Evolutionary conservation across 2,113 vertebrate genomes (phyloP).

Genomic region (Hypomesus transpacificus): DNA sequence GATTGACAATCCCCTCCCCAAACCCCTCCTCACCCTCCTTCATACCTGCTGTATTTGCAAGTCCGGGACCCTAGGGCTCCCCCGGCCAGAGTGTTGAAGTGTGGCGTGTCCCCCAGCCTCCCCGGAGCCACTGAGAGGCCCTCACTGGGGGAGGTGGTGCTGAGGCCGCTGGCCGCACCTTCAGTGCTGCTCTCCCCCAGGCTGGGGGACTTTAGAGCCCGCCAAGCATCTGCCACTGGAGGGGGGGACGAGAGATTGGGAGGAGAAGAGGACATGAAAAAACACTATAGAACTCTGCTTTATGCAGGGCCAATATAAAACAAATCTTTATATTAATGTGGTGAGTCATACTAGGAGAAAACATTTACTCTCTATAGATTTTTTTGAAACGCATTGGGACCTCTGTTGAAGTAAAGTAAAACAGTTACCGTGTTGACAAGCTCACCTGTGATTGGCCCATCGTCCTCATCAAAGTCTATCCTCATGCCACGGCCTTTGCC

Average conservation of each 20-base stretch:
- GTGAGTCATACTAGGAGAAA: too few species aligned
- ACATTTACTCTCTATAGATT: too few species aligned
- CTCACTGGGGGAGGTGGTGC: slow-evolving; percentile 86
- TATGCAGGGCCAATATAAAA: too few species aligned
- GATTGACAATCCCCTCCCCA: too few species aligned
- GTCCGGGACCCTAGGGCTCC: slow-evolving; percentile 84
- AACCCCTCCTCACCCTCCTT: neutral
- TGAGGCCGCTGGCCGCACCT: slow-evolving; percentile 88
- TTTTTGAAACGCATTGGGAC: too few species aligned
- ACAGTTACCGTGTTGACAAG: too few species aligned
- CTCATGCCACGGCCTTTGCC: slow-evolving; percentile 93
- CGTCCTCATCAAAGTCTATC: slow-evolving; percentile 96
- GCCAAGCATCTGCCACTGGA: slow-evolving; percentile 94
- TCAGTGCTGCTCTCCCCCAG: slow-evolving; percentile 96
- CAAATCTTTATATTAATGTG: too few species aligned
- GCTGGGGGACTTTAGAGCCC: slow-evolving; percentile 95
- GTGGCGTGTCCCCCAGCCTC: slow-evolving; percentile 84
- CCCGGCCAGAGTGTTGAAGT: slow-evolving; percentile 89
- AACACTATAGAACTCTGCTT: too few species aligned
- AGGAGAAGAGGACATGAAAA: too few species aligned
- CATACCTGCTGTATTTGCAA: slow-evolving; percentile 92
- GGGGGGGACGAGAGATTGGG: neutral
- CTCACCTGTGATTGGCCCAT: slow-evolving; percentile 95
- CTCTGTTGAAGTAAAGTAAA: too few species aligned
- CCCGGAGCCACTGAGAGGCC: slow-evolving; percentile 89